Evolutionary conservation across 2,113 vertebrate genomes (phyloP), one percentile per base, ranked within the genome.

Genomic region (Macrotis lagotis): DNA sequence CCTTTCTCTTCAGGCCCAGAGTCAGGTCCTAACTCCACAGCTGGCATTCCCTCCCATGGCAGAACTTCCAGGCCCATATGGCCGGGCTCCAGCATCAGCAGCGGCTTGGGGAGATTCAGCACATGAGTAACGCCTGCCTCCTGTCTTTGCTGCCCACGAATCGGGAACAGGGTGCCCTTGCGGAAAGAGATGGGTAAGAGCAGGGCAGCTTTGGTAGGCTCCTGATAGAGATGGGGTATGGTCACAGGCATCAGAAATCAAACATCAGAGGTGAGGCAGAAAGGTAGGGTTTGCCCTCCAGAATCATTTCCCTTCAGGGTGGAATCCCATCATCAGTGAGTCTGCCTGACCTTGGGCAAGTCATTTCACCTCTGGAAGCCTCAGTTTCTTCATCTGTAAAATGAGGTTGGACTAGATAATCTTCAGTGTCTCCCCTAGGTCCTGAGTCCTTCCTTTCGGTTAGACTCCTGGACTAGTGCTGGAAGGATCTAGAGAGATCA

Each of bases 21-120:
- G 44, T 59, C 25, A 4, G 0, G 2, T 90, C 96, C 91, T 52
- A 49, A 0, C 3, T 52, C 48, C n/a, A 0, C 16, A 48, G 66
- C 49, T 90, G 44, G 26, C 48, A 0, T 59, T 48, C 95, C 48
- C 47, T 51, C 48, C 11, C n/a, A 66, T 47, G 89, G 14, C 96
- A 99, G 99, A 99, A 99, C 97, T 99, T 99, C 98, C 99, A 99
- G 94, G 98, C 99, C 97, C 99, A 99, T 96, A 99, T 99, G 99
- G 98, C 98, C 51, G 99, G 99, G 44, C 96, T 99, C 96, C 98
- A 99, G 94, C 99, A 99, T 98, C 99, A 99, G 98, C 99, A 99
- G 98, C 99, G 99, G 94, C 99, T 99, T 94, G 99, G 99, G 98
- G 99, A 99, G 96, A 99, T 99, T 96, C 99, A 99, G 96, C 99